A percentile compares a stretch with the other conserved stretches of the same genome.
These are phyloP conservation scores for Mus spretus DNA, from an alignment of 2,797 vertebrate genomes.

Conservation along the genomic window DNA sequence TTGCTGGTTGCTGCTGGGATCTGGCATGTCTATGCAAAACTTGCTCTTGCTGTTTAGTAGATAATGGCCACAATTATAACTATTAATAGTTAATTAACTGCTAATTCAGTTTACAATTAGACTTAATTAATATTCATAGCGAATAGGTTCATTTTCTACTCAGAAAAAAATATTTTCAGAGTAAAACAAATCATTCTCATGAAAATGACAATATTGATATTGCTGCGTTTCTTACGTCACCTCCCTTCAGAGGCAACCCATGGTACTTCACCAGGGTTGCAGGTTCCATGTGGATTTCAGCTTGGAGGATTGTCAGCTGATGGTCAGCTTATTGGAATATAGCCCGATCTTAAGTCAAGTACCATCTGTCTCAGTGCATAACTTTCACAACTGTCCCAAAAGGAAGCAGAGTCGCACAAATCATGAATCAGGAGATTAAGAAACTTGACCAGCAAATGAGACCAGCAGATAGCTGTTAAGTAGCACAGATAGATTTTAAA, in stretches of 20 bases:
- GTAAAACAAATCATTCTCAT: neutral
- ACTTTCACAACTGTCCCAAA: neutral
- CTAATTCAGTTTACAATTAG: neutral
- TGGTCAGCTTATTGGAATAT: too few species aligned
- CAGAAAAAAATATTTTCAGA: neutral
- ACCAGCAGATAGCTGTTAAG: neutral
- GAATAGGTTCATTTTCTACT: neutral
- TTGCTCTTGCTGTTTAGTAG: neutral
- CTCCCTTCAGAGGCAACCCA: too few species aligned
- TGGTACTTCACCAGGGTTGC: neutral
- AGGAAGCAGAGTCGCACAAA: neutral
- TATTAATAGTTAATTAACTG: neutral
- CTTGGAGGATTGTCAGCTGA: neutral
- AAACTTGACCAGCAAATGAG: neutral
- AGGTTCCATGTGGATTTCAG: neutral
- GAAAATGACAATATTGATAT: neutral
- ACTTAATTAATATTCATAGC: neutral
- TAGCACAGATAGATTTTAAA: neutral
- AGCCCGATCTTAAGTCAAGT: neutral
- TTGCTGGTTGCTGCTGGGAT: fast-evolving
- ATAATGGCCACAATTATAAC: neutral
- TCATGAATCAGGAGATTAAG: neutral
- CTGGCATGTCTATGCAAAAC: fast-evolving
- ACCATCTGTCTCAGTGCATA: too few species aligned
- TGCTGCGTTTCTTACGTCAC: fast-evolving